Percentiles rank a stretch among this genome's conserved stretches.
Conservation (phyloP, 2,888 invertebrate genomes). For the Megaustenia siamemsis region DNA sequence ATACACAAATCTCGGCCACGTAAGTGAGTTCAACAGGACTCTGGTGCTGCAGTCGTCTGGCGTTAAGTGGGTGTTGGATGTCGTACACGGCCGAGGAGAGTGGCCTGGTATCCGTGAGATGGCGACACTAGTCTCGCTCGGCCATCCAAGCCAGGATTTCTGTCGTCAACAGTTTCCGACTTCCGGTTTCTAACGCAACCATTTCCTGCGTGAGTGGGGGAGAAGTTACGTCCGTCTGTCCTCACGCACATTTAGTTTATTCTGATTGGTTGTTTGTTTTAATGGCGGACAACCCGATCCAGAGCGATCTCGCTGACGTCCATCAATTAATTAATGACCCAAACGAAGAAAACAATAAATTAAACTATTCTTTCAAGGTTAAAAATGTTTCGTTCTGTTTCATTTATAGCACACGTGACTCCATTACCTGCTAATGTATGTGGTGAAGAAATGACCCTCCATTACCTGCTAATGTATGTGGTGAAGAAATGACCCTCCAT, state of each 20-base stretch:
- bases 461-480: too few relatives aligned
- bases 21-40: conserved; percentile 6
- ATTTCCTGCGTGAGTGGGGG: conserved; percentile 36
- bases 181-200: conserved; percentile 43
- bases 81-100: conserved; percentile 20
- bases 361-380: too few relatives aligned
- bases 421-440: too few relatives aligned
- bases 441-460: too few relatives aligned
- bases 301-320: not conserved
- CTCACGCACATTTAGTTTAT: not conserved
- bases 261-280: not conserved
- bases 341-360: too few relatives aligned
- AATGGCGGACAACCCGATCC: not conserved
- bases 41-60: not conserved
- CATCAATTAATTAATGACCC: not conserved
- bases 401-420: too few relatives aligned
- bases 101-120: conserved; percentile 30
- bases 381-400: too few relatives aligned
- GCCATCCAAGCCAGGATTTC: conserved; percentile 46
- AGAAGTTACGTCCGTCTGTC: conserved; percentile 13
- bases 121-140: conserved; percentile 47
- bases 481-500: too few relatives aligned
- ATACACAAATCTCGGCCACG: not conserved
- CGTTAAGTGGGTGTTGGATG: conserved; percentile 12
- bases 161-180: conserved; percentile 49